Percentiles rank a stretch among this genome's conserved stretches.
phyloP scores from a whole-genome alignment of 2,888 invertebrate species.

The Agriopis marginaria region DNA sequence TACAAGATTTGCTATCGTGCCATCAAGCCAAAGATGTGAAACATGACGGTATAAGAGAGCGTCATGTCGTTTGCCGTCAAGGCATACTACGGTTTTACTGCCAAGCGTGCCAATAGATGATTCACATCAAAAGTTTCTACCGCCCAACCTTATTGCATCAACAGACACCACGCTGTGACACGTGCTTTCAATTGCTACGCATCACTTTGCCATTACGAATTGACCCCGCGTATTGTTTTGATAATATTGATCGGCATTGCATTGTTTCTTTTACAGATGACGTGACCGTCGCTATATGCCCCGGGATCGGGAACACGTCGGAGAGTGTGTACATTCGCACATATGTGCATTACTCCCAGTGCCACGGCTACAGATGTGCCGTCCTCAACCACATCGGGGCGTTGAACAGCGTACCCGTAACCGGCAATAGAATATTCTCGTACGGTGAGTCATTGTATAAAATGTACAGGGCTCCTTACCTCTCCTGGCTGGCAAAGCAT shows the following conservation, averaged over 20 bases:
- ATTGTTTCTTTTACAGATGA: conserved; percentile 88
- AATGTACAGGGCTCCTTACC: background rate
- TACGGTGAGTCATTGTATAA: conserved; percentile 89
- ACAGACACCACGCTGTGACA: background rate
- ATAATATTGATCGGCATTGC: conserved; percentile 18
- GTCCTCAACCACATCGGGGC: conserved; percentile 98
- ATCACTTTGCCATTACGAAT: conserved; percentile 29
- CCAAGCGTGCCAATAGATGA: too few relatives aligned
- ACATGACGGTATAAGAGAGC: too few relatives aligned
- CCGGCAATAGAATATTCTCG: conserved; percentile 95
- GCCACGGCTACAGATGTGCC: conserved; percentile 96
- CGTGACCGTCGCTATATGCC: conserved; percentile 94
- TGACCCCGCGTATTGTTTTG: conserved; percentile 26
- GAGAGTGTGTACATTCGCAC: conserved; percentile 97
- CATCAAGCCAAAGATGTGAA: too few relatives aligned
- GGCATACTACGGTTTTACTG: too few relatives aligned
- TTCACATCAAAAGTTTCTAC: too few relatives aligned
- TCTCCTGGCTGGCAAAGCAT: too few relatives aligned
- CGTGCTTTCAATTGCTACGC: conserved; percentile 26
- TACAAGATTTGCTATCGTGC: too few relatives aligned
- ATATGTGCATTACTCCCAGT: conserved; percentile 96
- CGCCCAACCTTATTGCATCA: background rate
- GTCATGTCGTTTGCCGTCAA: too few relatives aligned
- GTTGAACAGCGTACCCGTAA: conserved; percentile 93
- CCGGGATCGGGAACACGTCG: conserved; percentile 97